phyloP scores from a whole-genome alignment of 2,113 vertebrate genomes.

The Phaetusa simplex region DNA sequence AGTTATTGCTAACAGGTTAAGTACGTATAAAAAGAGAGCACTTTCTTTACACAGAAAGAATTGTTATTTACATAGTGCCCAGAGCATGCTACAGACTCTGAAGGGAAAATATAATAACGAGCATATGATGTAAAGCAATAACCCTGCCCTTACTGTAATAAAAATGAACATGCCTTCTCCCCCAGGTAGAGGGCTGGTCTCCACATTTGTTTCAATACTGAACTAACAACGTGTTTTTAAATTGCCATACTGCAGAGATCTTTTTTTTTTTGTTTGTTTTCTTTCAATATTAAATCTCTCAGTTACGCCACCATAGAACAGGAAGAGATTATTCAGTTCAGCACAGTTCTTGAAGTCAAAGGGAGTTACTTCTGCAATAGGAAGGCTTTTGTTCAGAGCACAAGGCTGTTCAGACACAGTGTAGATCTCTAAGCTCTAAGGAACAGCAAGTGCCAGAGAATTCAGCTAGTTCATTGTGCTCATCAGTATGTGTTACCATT shows the following conservation, averaged over 20 bases:
- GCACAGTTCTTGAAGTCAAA: background rate
- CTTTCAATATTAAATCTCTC: background rate
- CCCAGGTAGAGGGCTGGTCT: background rate
- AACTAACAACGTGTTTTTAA: background rate
- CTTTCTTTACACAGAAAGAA: background rate
- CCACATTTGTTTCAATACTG: background rate
- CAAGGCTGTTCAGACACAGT: background rate
- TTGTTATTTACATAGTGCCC: background rate
- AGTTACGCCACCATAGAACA: background rate
- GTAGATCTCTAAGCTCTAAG: background rate
- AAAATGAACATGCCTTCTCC: background rate
- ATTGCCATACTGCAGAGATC: background rate
- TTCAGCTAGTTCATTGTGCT: conserved; percentile 11
- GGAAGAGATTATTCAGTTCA: conserved; percentile 36
- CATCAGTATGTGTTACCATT: background rate
- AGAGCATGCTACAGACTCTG: background rate
- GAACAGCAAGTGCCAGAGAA: background rate
- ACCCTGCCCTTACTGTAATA: background rate
- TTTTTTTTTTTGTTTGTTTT: background rate
- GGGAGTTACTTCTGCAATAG: conserved; percentile 13
- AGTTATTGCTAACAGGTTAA: background rate
- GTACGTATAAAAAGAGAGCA: background rate
- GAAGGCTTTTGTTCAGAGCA: conserved; percentile 31
- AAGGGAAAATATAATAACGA: background rate
- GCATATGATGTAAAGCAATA: conserved; percentile 15